Conservation (phyloP, 1,140 invertebrate genomes). For the Drosophila kurseongensis region DNA sequence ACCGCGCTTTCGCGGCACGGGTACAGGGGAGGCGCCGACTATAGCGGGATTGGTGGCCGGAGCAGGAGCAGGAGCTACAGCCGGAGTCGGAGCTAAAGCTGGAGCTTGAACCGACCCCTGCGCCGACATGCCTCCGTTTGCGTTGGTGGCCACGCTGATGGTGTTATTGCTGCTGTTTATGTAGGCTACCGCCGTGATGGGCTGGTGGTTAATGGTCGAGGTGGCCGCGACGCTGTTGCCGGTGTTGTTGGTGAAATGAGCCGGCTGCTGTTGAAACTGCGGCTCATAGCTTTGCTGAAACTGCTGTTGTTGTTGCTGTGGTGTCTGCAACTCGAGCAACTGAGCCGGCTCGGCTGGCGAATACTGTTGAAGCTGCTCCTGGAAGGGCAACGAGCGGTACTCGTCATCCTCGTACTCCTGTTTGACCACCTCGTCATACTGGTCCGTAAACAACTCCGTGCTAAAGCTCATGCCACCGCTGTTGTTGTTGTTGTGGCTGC, state of each 20-base stretch:
- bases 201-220: slow-evolving; percentile 54
- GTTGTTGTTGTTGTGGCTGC: slow-evolving; percentile 50
- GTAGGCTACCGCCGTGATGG: slow-evolving; percentile 68
- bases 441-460: slow-evolving; percentile 75
- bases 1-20: slow-evolving; percentile 63
- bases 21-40: slow-evolving; percentile 11
- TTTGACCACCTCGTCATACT: slow-evolving; percentile 72
- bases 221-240: slow-evolving; percentile 20
- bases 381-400: slow-evolving; percentile 63
- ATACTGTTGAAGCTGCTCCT: slow-evolving; percentile 73
- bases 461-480: slow-evolving; percentile 56
- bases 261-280: slow-evolving; percentile 17
- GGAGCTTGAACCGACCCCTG: slow-evolving; percentile 10
- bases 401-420: slow-evolving; percentile 75
- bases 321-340: slow-evolving; percentile 66
- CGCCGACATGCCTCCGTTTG: slow-evolving; percentile 35
- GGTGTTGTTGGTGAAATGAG: slow-evolving; percentile 33
- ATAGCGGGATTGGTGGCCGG: not conserved
- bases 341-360: slow-evolving; percentile 63
- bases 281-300: slow-evolving; percentile 38
- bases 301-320: slow-evolving; percentile 60
- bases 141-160: slow-evolving; percentile 68
- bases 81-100: slow-evolving; percentile 11
- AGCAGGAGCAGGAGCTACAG: slow-evolving; percentile 9
- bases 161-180: slow-evolving; percentile 72